Evolutionary conservation across 2,888 invertebrate species (phyloP).

Genomic region (Euphydryas editha): DNA sequence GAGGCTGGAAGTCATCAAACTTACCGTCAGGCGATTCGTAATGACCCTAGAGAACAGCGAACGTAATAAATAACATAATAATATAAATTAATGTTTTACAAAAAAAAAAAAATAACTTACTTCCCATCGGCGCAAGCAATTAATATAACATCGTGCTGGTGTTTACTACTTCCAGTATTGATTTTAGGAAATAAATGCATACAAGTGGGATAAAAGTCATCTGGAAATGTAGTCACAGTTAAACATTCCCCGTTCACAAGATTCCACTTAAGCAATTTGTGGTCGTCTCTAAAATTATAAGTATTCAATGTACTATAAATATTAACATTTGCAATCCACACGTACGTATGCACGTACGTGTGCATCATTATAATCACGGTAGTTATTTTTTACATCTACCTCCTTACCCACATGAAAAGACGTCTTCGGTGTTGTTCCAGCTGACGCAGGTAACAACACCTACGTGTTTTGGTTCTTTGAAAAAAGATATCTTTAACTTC

Average conservation of each 20-base stretch:
- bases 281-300: slow-evolving; percentile 90
- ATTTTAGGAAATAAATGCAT: slow-evolving; percentile 94
- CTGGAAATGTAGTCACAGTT: slow-evolving; percentile 90
- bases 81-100: neutral
- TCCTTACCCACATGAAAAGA: slow-evolving; percentile 93
- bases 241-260: slow-evolving; percentile 90
- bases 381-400: slow-evolving; percentile 2
- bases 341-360: no score
- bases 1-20: no score
- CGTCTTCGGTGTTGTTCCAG: slow-evolving; percentile 97
- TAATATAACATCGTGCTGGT: slow-evolving; percentile 91
- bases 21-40: no score
- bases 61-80: neutral
- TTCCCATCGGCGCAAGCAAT: slow-evolving; percentile 95
- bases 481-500: slow-evolving; percentile 92
- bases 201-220: slow-evolving; percentile 94
- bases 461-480: slow-evolving; percentile 89
- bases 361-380: no score
- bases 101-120: slow-evolving; percentile 50
- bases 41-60: no score
- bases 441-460: slow-evolving; percentile 95
- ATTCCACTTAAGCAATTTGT: slow-evolving; percentile 94
- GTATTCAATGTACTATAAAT: neutral
- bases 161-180: slow-evolving; percentile 80
- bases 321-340: no score